Evolutionary conservation across 2,888 invertebrate genomes (phyloP).

Genomic region (Resseliella maxima): DNA sequence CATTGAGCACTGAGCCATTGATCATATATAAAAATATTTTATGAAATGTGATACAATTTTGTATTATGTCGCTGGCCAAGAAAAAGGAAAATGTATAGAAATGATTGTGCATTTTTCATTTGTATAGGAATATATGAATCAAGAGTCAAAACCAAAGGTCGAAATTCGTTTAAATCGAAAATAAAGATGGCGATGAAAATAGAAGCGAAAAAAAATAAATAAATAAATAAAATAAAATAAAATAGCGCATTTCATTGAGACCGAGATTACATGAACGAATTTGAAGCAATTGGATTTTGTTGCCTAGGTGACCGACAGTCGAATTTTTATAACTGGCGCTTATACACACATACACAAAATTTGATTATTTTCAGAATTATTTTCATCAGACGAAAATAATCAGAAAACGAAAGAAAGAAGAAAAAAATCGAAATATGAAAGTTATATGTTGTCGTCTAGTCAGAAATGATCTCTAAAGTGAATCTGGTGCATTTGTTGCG

Average conservation of each 20-base stretch:
- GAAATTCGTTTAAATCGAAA: neutral
- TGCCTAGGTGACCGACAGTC: slow-evolving; percentile 25
- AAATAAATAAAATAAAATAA: no score
- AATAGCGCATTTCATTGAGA: neutral
- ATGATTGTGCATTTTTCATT: neutral
- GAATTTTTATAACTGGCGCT: slow-evolving; percentile 24
- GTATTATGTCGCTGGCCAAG: neutral
- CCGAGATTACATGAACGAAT: neutral
- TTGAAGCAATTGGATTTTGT: neutral
- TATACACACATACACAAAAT: neutral
- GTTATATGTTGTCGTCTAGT: neutral
- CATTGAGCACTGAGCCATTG: neutral
- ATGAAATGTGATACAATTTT: slow-evolving; percentile 34
- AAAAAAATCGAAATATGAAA: neutral
- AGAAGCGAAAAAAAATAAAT: no score
- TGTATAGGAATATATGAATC: neutral
- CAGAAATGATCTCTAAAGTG: neutral
- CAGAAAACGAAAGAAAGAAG: neutral
- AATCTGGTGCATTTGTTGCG: neutral
- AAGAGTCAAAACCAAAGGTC: neutral
- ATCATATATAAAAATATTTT: slow-evolving; percentile 34
- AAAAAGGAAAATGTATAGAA: neutral
- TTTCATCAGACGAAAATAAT: neutral
- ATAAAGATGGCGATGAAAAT: no score
- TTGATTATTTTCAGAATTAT: neutral